Percentiles rank a stretch among this genome's conserved stretches.
These are phyloP conservation scores for Puma concolor DNA, from an alignment of 2,113 vertebrate species.

Conservation along the genomic window DNA sequence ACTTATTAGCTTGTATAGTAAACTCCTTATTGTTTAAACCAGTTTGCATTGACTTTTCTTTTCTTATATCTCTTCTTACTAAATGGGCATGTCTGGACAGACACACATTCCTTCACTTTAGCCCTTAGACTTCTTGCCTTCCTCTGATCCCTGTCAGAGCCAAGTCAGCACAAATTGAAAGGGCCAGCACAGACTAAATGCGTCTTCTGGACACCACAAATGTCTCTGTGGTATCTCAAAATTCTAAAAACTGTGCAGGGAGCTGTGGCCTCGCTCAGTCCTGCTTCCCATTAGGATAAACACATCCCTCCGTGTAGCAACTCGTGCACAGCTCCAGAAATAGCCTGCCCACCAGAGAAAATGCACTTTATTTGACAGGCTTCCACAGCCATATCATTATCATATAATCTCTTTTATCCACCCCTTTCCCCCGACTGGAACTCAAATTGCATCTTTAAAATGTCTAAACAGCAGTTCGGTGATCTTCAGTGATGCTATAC, in stretches of 20 bases:
- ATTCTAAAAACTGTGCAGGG: constrained; percentile 70
- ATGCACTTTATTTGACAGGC: constrained; percentile 69
- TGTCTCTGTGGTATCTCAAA: constrained; percentile 58
- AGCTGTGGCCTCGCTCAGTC: background rate
- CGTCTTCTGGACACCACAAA: constrained; percentile 42
- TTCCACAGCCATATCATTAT: constrained; percentile 75
- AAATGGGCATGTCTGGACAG: background rate
- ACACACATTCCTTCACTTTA: background rate
- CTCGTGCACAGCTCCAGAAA: constrained; percentile 73
- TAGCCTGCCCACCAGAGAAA: constrained; percentile 75
- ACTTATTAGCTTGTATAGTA: background rate
- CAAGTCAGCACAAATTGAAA: constrained; percentile 58
- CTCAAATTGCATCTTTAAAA: constrained; percentile 79
- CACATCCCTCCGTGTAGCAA: constrained; percentile 48
- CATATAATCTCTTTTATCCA: constrained; percentile 79
- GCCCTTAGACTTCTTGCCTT: background rate
- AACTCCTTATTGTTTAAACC: background rate
- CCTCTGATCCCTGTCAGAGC: constrained; percentile 10
- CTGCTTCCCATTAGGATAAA: constrained; percentile 77
- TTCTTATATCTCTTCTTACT: background rate
- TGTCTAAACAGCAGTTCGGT: constrained; percentile 72
- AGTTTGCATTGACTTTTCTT: background rate
- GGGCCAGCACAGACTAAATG: background rate
- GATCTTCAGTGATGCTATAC: constrained; percentile 9
- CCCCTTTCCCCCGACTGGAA: constrained; percentile 67